Evolutionary conservation across 2,113 vertebrate genomes (phyloP), one percentile per base, ranked within the genome.

Genomic region (Chionodraco myersi): DNA sequence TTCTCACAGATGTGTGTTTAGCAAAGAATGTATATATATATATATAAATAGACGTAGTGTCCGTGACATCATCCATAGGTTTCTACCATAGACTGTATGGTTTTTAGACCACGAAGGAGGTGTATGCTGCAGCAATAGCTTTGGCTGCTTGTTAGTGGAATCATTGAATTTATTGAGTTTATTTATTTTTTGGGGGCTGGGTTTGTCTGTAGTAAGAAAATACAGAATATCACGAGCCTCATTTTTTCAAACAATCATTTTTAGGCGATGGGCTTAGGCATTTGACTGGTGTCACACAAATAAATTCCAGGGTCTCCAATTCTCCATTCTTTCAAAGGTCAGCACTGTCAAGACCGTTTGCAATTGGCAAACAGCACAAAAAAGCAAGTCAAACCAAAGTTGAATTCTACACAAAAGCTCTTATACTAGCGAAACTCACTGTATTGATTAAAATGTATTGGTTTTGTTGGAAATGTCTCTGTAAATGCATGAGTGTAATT

Each of bases 261-360:
- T 79, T 36, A 30, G 9, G 3, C 2, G 0, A 6, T 61, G 34
- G 53, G 45, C 59, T 79, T 49, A 11, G 6, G 59, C 11, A 18
- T 30, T 18, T 3, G 2, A 41, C 52, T 57, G 52, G 10, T 15
- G 3, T 52, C 47, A 52, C 2, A 16, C 12, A 30, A 58, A 60
- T 0, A 0, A 72, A 16, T 76, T 51, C 62, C 49, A 8, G 10
- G 47, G 30, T 59, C 61, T 18, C 12, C 1, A 57, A 34, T 57
- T 62, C 10, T 70, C 30, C 5, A 49, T 36, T 69, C 10, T 51
- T 44, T 60, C 12, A 76, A 85, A 85, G 77, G 77, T 84, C 77
- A 84, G 41, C 0, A 16, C 54, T 72, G 72, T 72, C 69, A 66
- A 51, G 67, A 56, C 4, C 16, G 18, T 83, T 62, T 70, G n/a